Percentiles rank a stretch among this genome's conserved stretches.
Conservation (phyloP, 2,888 invertebrate genomes). For the Yponomeuta cagnagella region DNA sequence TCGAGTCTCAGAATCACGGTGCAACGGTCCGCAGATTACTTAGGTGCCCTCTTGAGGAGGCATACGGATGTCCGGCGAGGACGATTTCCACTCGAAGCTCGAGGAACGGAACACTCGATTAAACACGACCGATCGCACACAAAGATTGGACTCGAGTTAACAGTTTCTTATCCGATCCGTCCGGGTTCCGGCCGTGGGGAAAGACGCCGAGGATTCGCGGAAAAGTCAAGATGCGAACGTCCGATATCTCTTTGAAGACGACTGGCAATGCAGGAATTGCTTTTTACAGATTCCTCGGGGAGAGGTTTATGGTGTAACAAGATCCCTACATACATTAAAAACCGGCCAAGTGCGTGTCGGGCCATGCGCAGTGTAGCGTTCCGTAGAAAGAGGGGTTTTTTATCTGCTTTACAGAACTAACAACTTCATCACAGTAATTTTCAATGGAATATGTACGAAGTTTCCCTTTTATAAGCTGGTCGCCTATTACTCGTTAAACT, state of each 20-base stretch:
- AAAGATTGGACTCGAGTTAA: constrained; percentile 8
- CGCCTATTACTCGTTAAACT: too few relatives aligned
- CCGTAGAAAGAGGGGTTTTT: too few relatives aligned
- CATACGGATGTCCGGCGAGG: constrained; percentile 39
- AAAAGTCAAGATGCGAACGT: neutral
- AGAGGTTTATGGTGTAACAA: neutral
- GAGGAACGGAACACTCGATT: neutral
- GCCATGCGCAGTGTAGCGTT: too few relatives aligned
- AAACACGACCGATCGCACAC: constrained; percentile 9
- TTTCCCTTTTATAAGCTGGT: too few relatives aligned
- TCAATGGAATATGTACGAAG: too few relatives aligned
- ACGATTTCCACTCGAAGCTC: constrained; percentile 27
- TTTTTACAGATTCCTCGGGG: neutral
- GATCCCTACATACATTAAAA: too few relatives aligned
- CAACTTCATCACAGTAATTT: too few relatives aligned
- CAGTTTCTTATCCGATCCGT: constrained; percentile 6
- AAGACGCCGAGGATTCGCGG: neutral
- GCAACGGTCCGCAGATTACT: too few relatives aligned
- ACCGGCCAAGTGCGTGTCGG: too few relatives aligned
- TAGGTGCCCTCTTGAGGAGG: constrained; percentile 11
- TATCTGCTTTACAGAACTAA: too few relatives aligned
- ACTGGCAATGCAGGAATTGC: neutral
- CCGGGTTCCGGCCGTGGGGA: neutral
- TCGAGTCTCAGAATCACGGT: too few relatives aligned
- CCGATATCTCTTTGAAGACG: neutral